These are phyloP conservation scores for Alces alces DNA, from an alignment of 2,113 vertebrate species.

Conservation along the genomic window DNA sequence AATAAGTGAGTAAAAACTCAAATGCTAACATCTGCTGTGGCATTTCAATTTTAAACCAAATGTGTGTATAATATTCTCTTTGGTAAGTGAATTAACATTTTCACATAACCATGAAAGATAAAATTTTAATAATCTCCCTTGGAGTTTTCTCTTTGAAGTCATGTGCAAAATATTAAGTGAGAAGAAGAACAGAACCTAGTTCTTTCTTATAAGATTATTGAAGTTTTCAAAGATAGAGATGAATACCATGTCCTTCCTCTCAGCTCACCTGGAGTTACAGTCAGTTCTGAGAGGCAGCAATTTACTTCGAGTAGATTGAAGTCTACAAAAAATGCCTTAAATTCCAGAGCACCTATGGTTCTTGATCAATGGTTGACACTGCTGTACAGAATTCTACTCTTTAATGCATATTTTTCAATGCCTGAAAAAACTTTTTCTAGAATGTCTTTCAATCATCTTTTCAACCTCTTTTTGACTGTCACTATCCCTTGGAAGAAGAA, in stretches of 20 bases:
- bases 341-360: not conserved
- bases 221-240: not conserved
- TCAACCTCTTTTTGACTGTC: not conserved
- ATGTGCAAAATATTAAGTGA: constrained; percentile 38
- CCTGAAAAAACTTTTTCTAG: not conserved
- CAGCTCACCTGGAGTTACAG: not conserved
- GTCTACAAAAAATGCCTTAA: not conserved
- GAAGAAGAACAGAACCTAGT: not conserved
- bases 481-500: not conserved
- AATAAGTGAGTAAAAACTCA: constrained; percentile 39
- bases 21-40: constrained; percentile 38
- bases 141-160: constrained; percentile 48
- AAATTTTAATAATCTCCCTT: constrained; percentile 59
- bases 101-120: constrained; percentile 44
- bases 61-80: constrained; percentile 47
- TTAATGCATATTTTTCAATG: not conserved
- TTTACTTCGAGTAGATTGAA: not conserved
- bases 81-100: constrained; percentile 61
- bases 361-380: not conserved
- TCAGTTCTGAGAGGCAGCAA: not conserved
- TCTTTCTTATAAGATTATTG: not conserved
- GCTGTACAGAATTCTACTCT: not conserved
- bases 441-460: not conserved
- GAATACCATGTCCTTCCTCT: not conserved
- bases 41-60: constrained; percentile 57